phyloP scores from a whole-genome alignment of 2,113 vertebrate species.

The Eubucco bourcierii region DNA sequence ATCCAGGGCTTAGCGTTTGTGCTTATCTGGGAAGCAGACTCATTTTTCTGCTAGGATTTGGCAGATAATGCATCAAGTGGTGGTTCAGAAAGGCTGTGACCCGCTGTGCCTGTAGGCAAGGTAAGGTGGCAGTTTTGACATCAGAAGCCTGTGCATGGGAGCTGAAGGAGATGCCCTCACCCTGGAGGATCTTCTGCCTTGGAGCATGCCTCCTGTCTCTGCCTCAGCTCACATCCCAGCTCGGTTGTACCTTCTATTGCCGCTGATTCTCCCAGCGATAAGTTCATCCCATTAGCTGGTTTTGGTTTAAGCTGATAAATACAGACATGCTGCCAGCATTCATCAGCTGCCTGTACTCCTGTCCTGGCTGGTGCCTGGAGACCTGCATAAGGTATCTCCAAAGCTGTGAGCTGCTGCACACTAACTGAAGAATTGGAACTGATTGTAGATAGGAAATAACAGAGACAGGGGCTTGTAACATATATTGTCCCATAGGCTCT shows the following conservation, averaged over 20 bases:
- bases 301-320: not conserved
- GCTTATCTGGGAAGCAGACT: accelerated
- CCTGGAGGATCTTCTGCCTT: not conserved
- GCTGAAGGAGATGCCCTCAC: not conserved
- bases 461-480: not conserved
- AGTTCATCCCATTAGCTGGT: not conserved
- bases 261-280: not conserved
- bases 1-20: not conserved
- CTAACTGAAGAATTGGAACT: not conserved
- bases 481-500: not conserved
- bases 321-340: accelerated
- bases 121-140: not conserved
- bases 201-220: not conserved
- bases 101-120: accelerated
- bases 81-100: not conserved
- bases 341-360: not conserved
- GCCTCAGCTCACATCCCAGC: accelerated
- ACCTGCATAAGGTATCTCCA: not conserved
- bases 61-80: not conserved
- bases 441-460: not conserved
- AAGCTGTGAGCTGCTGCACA: not conserved
- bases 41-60: not conserved
- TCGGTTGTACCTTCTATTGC: not conserved
- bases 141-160: accelerated
- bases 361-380: not conserved